These are phyloP conservation scores for Melolontha melolontha DNA, from an alignment of 2,888 invertebrate genomes.

Conservation along the genomic window DNA sequence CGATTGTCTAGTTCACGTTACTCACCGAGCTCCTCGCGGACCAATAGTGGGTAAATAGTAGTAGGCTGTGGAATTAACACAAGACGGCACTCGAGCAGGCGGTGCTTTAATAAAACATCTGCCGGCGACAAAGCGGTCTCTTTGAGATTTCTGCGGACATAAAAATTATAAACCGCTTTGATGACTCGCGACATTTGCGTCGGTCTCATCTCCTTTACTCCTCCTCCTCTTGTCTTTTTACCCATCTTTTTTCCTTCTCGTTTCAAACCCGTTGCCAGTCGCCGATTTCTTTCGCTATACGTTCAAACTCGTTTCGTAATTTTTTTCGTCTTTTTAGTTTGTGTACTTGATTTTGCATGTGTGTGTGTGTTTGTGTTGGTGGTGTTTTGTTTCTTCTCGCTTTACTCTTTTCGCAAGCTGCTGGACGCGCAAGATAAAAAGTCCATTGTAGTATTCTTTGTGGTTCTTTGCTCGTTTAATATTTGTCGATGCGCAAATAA, in stretches of 20 bases:
- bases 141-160: slow-evolving; percentile 53
- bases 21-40: slow-evolving; percentile 31
- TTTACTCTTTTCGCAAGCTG: slow-evolving; percentile 25
- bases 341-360: slow-evolving; percentile 20
- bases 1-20: slow-evolving; percentile 22
- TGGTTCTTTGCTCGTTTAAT: slow-evolving; percentile 10
- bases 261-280: slow-evolving; percentile 32
- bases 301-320: slow-evolving; percentile 42
- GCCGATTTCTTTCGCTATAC: slow-evolving; percentile 34
- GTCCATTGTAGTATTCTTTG: slow-evolving; percentile 25
- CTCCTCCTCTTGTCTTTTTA: slow-evolving; percentile 26
- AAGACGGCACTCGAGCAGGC: slow-evolving; percentile 30
- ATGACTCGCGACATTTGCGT: slow-evolving; percentile 48
- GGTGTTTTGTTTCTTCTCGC: slow-evolving; percentile 35
- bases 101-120: slow-evolving; percentile 43
- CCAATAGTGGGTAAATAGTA: slow-evolving; percentile 34
- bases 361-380: slow-evolving; percentile 5
- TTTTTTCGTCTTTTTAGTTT: slow-evolving; percentile 27
- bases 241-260: slow-evolving; percentile 7
- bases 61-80: slow-evolving; percentile 38
- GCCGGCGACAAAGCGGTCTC: slow-evolving; percentile 48
- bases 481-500: slow-evolving; percentile 23
- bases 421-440: slow-evolving; percentile 25
- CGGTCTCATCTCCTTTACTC: slow-evolving; percentile 37
- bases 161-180: slow-evolving; percentile 54